Percentiles rank a stretch among this genome's conserved stretches.
Evolutionary conservation across 2,888 invertebrate species (phyloP).

Genomic region (Dione juno): DNA sequence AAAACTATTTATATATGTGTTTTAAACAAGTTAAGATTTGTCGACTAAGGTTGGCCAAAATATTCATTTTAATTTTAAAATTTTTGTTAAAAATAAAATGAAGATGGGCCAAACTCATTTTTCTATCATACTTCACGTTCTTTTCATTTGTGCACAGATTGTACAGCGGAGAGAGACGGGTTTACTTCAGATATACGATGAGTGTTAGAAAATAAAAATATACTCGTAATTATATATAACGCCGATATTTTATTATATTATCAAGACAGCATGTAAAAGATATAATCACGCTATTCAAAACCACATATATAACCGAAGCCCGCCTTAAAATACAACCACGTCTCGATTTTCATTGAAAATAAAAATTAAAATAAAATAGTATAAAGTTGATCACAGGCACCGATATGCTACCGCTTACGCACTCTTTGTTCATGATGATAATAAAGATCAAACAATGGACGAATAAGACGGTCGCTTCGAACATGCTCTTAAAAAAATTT

Average conservation of each 20-base stretch:
- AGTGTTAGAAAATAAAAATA: neutral
- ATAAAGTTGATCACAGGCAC: slow-evolving; percentile 79
- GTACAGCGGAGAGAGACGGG: no score
- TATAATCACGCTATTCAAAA: slow-evolving; percentile 53
- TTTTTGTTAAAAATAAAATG: no score
- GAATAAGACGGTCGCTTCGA: slow-evolving; percentile 68
- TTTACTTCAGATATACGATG: neutral
- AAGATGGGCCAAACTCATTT: no score
- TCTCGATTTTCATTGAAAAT: slow-evolving; percentile 64
- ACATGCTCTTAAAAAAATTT: slow-evolving; percentile 67
- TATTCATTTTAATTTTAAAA: no score
- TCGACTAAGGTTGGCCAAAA: no score
- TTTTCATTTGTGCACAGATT: no score
- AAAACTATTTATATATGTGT: no score
- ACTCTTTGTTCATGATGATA: slow-evolving; percentile 74
- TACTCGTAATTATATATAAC: neutral
- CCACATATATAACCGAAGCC: slow-evolving; percentile 57
- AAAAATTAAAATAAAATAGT: slow-evolving; percentile 64
- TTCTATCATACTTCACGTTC: no score
- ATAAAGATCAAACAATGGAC: slow-evolving; percentile 79
- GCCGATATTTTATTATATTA: neutral
- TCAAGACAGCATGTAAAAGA: neutral
- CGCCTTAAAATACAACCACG: slow-evolving; percentile 67
- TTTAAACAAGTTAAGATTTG: no score
- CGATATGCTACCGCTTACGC: slow-evolving; percentile 83